These are phyloP conservation scores for Podocnemis expansa DNA, from an alignment of 2,113 vertebrate genomes.

Conservation along the genomic window DNA sequence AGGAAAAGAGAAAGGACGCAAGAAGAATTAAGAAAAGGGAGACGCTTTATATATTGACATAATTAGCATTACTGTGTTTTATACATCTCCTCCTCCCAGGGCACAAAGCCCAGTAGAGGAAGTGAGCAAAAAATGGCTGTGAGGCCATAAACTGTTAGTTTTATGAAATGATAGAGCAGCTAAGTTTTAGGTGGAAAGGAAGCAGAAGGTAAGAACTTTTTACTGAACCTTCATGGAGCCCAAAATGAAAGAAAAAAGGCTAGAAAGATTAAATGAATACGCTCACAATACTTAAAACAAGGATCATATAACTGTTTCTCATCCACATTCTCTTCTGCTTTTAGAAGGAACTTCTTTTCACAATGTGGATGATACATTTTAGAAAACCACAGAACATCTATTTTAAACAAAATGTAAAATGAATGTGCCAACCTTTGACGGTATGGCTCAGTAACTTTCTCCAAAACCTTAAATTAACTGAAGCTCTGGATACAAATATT, in stretches of 20 bases:
- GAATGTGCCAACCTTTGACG: background rate
- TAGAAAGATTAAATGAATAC: conserved; percentile 19
- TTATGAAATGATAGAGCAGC: conserved; percentile 64
- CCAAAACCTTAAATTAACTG: background rate
- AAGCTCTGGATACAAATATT: background rate
- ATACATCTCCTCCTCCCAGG: conserved; percentile 43
- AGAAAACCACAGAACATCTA: background rate
- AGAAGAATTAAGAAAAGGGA: conserved; percentile 42
- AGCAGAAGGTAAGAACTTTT: background rate
- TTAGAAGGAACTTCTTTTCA: background rate
- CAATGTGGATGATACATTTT: background rate
- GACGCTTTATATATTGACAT: conserved; percentile 36
- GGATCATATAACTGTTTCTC: conserved; percentile 6
- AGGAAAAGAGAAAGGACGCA: conserved; percentile 24
- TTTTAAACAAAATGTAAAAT: background rate
- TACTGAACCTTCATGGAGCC: conserved; percentile 37
- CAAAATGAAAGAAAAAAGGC: conserved; percentile 25
- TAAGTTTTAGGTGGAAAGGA: conserved; percentile 68
- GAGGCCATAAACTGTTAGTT: conserved; percentile 52
- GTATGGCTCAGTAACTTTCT: background rate
- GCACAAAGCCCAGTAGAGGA: conserved; percentile 15
- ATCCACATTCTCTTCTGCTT: conserved; percentile 2
- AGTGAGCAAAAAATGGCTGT: conserved; percentile 54
- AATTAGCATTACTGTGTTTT: conserved; percentile 51
- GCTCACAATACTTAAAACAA: conserved; percentile 9